Evolutionary conservation across 1,140 invertebrate species (phyloP), one percentile per base, ranked within the genome.

Genomic region (Eurosta solidaginis): DNA sequence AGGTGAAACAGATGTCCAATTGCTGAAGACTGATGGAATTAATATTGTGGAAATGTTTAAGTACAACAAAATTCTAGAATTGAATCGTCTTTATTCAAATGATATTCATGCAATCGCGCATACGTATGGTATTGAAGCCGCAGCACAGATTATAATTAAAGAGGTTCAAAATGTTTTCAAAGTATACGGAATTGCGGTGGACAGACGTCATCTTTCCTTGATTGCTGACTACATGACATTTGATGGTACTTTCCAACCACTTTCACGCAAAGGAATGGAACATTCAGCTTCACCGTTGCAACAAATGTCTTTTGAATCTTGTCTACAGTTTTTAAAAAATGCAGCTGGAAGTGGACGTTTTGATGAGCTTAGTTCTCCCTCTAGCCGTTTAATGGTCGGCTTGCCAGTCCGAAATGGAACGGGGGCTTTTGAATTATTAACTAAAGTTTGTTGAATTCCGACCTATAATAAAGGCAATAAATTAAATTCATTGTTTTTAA

Each of bases 201-300:
- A 99, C 90, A 92, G 94, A 3, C 90, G 97, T 45, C 98, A 99
- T 92, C 90, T 99, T 78, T 93, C 92, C 0, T 89, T 99, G 0
- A 93, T 99, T 77, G 96, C 97, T 0, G 98, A 99, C 89, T 99
- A 98, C 86, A 99, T 99, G 98, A 99, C 97, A 0, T 97, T 93
- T 82, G 94, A 96, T 84, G 98, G 98, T 1, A 89, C 89, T 10
- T 98, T 95, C 83, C 92, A 94, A 84, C 95, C 97, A 0, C 93
- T 99, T 86, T 99, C 95, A 88, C 90, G 98, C 36, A 93, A 92
- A 84, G 96, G 96, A 6, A 97, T 99, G 91, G 93, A 94, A 81
- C 92, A 92, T 27, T 95, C 93, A 47, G 90, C 95, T 0, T 99
- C 97, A 3, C 96, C 97, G 0, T 88, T 99, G 2, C 98, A 99